phyloP scores from a whole-genome alignment of 2,888 invertebrate species.

The Leptinotarsa tumamoca region DNA sequence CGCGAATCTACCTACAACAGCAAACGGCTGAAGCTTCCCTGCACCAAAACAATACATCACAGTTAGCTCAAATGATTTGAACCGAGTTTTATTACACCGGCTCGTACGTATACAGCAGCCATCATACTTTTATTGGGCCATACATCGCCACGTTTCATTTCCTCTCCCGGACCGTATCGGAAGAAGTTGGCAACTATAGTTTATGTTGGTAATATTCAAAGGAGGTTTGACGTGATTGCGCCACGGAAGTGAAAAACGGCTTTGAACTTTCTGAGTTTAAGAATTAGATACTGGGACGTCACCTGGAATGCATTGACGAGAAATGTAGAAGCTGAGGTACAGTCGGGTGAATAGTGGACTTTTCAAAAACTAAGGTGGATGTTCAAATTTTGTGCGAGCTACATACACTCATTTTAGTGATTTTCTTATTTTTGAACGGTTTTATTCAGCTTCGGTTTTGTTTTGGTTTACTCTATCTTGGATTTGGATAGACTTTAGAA shows the following conservation, averaged over 20 bases:
- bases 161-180: background rate
- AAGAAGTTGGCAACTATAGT: background rate
- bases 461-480: too few species aligned
- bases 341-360: background rate
- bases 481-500: too few species aligned
- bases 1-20: background rate
- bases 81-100: background rate
- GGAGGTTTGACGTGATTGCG: conserved; percentile 4
- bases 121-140: conserved; percentile 29
- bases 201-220: conserved; percentile 2
- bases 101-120: conserved; percentile 16
- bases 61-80: conserved; percentile 8
- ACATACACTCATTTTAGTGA: too few species aligned
- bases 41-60: background rate
- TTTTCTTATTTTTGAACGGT: too few species aligned
- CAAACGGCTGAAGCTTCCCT: background rate
- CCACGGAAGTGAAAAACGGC: background rate
- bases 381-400: too few species aligned
- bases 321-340: background rate
- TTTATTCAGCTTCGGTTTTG: too few species aligned
- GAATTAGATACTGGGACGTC: conserved; percentile 17
- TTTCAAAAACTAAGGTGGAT: too few species aligned
- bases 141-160: conserved; percentile 32
- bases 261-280: background rate
- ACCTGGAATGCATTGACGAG: background rate